phyloP scores from a whole-genome alignment of 1,140 invertebrate species.

The Condylostylus longicornis region DNA sequence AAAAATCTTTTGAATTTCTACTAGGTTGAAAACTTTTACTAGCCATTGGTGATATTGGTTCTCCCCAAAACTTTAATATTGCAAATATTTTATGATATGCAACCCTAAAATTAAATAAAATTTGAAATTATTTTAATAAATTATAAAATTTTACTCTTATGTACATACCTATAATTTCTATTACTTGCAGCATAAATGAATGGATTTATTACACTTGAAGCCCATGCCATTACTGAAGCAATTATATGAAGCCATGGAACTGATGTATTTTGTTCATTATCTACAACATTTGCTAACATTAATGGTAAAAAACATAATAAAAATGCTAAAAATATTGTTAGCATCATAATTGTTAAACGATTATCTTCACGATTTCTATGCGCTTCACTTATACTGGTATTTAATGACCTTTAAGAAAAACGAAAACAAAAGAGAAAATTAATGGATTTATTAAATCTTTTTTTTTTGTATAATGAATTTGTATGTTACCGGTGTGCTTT shows the following conservation, averaged over 20 bases:
- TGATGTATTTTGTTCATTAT: slow-evolving; percentile 45
- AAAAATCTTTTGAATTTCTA: slow-evolving; percentile 28
- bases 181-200: slow-evolving; percentile 77
- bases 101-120: slow-evolving; percentile 13
- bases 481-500: slow-evolving; percentile 20
- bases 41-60: slow-evolving; percentile 27
- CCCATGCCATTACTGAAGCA: slow-evolving; percentile 71
- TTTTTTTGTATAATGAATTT: neutral
- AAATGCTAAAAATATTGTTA: slow-evolving; percentile 73
- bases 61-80: slow-evolving; percentile 27
- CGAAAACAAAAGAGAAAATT: neutral
- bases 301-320: slow-evolving; percentile 68
- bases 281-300: slow-evolving; percentile 71
- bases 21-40: slow-evolving; percentile 30
- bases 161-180: slow-evolving; percentile 47
- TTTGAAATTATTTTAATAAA: neutral
- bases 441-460: neutral
- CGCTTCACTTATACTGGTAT: slow-evolving; percentile 16
- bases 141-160: neutral
- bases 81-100: slow-evolving; percentile 28
- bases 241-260: slow-evolving; percentile 61
- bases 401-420: slow-evolving; percentile 3
- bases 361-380: slow-evolving; percentile 48
- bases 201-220: slow-evolving; percentile 71
- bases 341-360: slow-evolving; percentile 65